Evolutionary conservation across 2,888 invertebrate genomes (phyloP).

Genomic region (Carterocephalus palaemon): DNA sequence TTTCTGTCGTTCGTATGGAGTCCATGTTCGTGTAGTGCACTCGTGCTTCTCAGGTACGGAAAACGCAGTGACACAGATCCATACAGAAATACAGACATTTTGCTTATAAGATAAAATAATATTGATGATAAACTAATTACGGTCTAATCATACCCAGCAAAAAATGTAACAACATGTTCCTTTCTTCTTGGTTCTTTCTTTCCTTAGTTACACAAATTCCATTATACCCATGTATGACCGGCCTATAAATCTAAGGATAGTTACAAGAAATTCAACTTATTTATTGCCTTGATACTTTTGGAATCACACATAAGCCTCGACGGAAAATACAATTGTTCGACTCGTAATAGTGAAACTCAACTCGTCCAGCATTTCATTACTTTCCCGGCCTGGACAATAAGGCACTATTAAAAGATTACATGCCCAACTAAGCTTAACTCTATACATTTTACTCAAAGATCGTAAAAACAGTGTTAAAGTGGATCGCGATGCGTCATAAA

Average conservation of each 20-base stretch:
- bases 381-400: too few relatives aligned
- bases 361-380: too few relatives aligned
- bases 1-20: constrained; percentile 13
- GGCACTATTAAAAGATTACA: too few relatives aligned
- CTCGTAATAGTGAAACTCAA: too few relatives aligned
- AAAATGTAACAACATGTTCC: constrained; percentile 13
- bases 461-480: constrained; percentile 5
- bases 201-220: too few relatives aligned
- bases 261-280: neutral
- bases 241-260: too few relatives aligned
- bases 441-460: neutral
- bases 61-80: constrained; percentile 24
- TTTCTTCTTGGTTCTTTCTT: too few relatives aligned
- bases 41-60: constrained; percentile 12
- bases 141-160: constrained; percentile 9
- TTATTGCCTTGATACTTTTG: too few relatives aligned
- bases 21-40: constrained; percentile 11
- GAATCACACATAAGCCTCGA: too few relatives aligned
- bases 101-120: constrained; percentile 17
- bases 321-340: too few relatives aligned
- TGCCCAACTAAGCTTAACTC: too few relatives aligned
- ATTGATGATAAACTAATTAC: constrained; percentile 19
- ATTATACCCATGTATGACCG: too few relatives aligned
- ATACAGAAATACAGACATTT: constrained; percentile 14
- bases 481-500: constrained; percentile 10